These are phyloP conservation scores for Doryteuthis pealeii DNA, from an alignment of 1,140 invertebrate species.

Conservation along the genomic window DNA sequence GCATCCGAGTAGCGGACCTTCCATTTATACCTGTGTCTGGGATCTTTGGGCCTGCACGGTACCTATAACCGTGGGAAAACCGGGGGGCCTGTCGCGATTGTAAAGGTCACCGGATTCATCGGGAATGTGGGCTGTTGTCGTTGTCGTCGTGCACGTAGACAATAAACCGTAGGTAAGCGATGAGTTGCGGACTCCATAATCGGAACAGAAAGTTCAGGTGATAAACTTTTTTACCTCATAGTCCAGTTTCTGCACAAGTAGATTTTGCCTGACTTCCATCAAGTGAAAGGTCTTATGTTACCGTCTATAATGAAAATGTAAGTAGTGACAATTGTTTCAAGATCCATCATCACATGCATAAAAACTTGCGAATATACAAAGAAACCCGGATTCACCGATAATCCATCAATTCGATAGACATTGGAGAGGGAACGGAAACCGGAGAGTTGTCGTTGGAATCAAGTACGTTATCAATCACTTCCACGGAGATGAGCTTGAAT, in stretches of 20 bases:
- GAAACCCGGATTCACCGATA: slow-evolving; percentile 34
- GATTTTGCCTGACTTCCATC: slow-evolving; percentile 82
- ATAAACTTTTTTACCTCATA: slow-evolving; percentile 83
- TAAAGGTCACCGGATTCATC: slow-evolving; percentile 72
- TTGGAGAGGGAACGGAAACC: slow-evolving; percentile 24
- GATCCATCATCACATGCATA: slow-evolving; percentile 55
- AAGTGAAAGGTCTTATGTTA: slow-evolving; percentile 82
- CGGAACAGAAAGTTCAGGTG: slow-evolving; percentile 86
- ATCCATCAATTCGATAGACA: slow-evolving; percentile 21
- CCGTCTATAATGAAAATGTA: slow-evolving; percentile 87
- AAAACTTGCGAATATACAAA: slow-evolving; percentile 42
- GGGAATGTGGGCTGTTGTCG: slow-evolving; percentile 88
- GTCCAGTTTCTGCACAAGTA: slow-evolving; percentile 79
- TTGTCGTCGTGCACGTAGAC: slow-evolving; percentile 75
- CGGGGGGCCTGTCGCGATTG: slow-evolving; percentile 82
- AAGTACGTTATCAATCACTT: slow-evolving; percentile 71
- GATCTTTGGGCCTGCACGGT: slow-evolving; percentile 66
- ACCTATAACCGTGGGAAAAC: slow-evolving; percentile 26
- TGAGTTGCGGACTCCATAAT: slow-evolving; percentile 63
- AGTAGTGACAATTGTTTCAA: slow-evolving; percentile 67
- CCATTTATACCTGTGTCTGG: slow-evolving; percentile 49
- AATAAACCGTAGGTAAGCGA: slow-evolving; percentile 50
- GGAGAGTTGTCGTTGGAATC: slow-evolving; percentile 96
- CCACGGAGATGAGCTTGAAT: slow-evolving; percentile 67
- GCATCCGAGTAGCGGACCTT: slow-evolving; percentile 75